Conservation (phyloP, 2,888 invertebrate genomes). For the Trissoscelio sp. region DNA sequence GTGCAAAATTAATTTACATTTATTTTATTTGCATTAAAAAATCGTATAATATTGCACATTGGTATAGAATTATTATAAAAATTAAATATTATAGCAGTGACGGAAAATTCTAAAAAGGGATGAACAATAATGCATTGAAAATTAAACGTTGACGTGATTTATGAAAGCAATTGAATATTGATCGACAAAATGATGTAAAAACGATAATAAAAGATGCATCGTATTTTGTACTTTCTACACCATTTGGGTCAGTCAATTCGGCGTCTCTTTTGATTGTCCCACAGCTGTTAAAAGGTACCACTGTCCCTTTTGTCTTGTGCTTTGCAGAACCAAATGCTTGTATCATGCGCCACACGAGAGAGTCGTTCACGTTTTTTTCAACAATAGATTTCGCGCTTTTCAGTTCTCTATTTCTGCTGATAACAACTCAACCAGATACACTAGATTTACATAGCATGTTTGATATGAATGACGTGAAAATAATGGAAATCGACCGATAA, state of each 20-base stretch:
- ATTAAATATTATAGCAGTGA: neutral
- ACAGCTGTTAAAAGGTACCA: conserved; percentile 39
- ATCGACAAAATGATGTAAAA: neutral
- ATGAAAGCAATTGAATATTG: conserved; percentile 2
- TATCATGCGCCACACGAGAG: conserved; percentile 36
- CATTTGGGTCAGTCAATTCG: conserved; percentile 23
- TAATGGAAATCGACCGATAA: conserved; percentile 64
- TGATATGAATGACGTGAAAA: conserved; percentile 69
- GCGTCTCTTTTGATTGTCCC: conserved; percentile 28
- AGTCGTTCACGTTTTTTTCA: conserved; percentile 49
- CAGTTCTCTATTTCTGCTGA: conserved; percentile 65
- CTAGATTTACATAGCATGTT: conserved; percentile 70
- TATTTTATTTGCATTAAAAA: too few species aligned
- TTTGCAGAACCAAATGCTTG: conserved; percentile 25
- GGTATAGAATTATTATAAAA: too few species aligned
- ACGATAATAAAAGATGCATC: conserved; percentile 6
- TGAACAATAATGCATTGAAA: neutral
- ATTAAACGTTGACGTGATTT: neutral
- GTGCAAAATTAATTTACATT: too few species aligned
- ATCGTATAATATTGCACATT: too few species aligned
- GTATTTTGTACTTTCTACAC: conserved; percentile 8
- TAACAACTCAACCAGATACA: conserved; percentile 70
- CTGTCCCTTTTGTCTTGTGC: conserved; percentile 43
- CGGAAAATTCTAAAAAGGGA: neutral
- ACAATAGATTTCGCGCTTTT: conserved; percentile 58